These are phyloP conservation scores for Atherinomorus stipes DNA, from an alignment of 2,113 vertebrate genomes.

Conservation along the genomic window DNA sequence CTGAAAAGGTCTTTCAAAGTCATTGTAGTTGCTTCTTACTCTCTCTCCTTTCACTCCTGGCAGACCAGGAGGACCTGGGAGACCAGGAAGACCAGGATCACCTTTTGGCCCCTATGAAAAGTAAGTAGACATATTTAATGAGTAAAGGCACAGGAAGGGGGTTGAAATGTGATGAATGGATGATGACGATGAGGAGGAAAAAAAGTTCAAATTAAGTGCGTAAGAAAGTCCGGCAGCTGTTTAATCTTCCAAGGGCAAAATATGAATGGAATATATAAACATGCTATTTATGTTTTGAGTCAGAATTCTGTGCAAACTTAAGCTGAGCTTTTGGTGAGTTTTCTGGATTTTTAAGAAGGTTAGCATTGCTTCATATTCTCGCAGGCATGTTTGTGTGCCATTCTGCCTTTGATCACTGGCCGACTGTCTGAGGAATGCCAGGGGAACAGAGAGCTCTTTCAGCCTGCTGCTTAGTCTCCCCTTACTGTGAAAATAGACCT, in stretches of 20 bases:
- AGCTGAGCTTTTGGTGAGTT: constrained; percentile 9
- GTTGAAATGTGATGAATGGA: background rate
- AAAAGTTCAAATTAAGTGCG: too few species aligned
- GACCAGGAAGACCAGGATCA: constrained; percentile 90
- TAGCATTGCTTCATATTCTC: constrained; percentile 28
- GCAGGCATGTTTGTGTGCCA: constrained; percentile 37
- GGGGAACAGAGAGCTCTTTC: constrained; percentile 88
- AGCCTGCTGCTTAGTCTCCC: constrained; percentile 73
- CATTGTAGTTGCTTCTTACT: constrained; percentile 82
- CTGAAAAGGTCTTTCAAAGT: background rate
- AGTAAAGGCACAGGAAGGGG: constrained; percentile 8
- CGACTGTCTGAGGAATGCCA: constrained; percentile 77
- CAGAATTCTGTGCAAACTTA: background rate
- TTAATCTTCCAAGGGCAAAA: too few species aligned
- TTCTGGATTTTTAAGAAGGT: constrained; percentile 5
- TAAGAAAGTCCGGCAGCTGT: background rate
- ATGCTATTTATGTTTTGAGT: background rate
- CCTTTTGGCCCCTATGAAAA: constrained; percentile 88
- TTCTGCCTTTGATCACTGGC: constrained; percentile 58
- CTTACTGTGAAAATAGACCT: constrained; percentile 85
- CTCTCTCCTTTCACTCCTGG: constrained; percentile 92
- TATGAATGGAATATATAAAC: background rate
- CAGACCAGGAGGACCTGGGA: constrained; percentile 90
- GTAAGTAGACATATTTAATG: constrained; percentile 12
- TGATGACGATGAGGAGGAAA: too few species aligned